phyloP scores from a whole-genome alignment of 1,140 invertebrate species.

The Oreohelix idahoensis region DNA sequence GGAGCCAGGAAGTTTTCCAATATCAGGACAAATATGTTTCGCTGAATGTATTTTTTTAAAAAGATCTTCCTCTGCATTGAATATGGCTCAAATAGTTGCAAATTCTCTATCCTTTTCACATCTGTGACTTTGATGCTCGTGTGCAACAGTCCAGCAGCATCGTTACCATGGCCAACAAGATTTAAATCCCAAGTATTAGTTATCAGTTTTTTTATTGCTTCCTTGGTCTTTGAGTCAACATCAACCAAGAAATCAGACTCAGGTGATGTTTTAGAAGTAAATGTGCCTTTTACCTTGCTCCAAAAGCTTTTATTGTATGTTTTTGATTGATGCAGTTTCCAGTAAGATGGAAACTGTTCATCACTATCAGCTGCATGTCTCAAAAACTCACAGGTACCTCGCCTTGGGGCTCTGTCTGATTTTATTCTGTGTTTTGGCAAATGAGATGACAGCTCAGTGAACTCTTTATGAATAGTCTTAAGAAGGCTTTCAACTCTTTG shows the following conservation, averaged over 20 bases:
- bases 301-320: not conserved
- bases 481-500: not conserved
- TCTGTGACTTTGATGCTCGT: not conserved
- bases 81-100: not conserved
- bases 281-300: not conserved
- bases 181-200: not conserved
- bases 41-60: constrained; percentile 14
- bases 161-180: not conserved
- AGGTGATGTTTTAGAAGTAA: not conserved
- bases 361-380: constrained; percentile 20
- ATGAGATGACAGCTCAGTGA: not conserved
- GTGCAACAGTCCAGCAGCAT: constrained; percentile 12
- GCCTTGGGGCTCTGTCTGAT: constrained; percentile 5
- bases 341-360: constrained; percentile 22
- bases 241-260: not conserved
- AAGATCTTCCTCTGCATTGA: not conserved
- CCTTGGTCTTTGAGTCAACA: constrained; percentile 3
- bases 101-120: constrained; percentile 9
- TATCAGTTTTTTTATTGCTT: constrained; percentile 14
- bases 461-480: not conserved
- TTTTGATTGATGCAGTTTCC: constrained; percentile 2
- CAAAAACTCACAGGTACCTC: constrained; percentile 16
- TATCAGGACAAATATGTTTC: constrained; percentile 1
- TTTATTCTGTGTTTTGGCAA: not conserved
- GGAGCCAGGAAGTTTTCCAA: not conserved